A percentile compares a stretch with the other conserved stretches of the same genome.
Evolutionary conservation across 2,888 invertebrate species (phyloP).

Genomic region (Lasioglossum calceatum): DNA sequence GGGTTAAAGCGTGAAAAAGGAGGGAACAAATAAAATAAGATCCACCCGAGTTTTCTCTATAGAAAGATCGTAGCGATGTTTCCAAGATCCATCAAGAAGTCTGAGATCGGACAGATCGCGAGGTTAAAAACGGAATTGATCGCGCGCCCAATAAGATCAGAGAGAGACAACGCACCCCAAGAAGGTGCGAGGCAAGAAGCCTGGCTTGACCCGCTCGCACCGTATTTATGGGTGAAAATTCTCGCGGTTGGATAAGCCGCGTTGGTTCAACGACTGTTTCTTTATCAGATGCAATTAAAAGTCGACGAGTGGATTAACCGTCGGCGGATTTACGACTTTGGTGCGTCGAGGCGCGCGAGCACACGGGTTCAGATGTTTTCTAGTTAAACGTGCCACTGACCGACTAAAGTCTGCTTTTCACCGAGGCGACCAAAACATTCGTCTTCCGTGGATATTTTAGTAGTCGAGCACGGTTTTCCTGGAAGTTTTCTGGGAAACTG

Average conservation of each 20-base stretch:
- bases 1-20: no score
- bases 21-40: neutral
- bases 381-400: conserved; percentile 53
- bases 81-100: neutral
- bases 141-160: neutral
- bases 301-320: conserved; percentile 15
- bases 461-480: neutral
- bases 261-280: neutral
- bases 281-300: conserved; percentile 33
- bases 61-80: neutral
- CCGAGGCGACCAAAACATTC: conserved; percentile 13
- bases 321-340: conserved; percentile 37
- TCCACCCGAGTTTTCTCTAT: neutral
- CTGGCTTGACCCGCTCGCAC: neutral
- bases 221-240: conserved; percentile 20
- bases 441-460: conserved; percentile 19
- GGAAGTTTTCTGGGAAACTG: neutral
- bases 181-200: neutral
- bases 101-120: neutral
- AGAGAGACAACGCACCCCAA: neutral
- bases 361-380: conserved; percentile 34
- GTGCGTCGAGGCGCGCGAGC: conserved; percentile 16
- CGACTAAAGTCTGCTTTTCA: conserved; percentile 52
- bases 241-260: neutral
- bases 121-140: neutral